Percentiles rank a stretch among this genome's conserved stretches.
phyloP scores from a whole-genome alignment of 2,888 invertebrate species.

The Macrophya annulata region DNA sequence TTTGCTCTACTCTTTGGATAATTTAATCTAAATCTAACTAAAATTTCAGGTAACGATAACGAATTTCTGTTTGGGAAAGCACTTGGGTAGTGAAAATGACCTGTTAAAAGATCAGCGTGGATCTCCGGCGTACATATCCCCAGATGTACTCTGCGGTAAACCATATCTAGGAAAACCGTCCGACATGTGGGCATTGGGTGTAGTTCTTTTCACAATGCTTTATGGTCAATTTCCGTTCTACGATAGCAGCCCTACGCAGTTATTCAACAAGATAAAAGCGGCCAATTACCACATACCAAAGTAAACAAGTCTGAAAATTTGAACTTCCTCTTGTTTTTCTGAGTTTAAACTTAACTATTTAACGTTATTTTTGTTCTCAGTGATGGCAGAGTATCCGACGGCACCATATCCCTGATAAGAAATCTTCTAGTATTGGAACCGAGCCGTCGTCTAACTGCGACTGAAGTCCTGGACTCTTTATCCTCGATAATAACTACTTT shows the following conservation, averaged over 20 bases:
- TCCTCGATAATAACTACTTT: conserved; percentile 83
- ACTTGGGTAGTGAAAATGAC: conserved; percentile 87
- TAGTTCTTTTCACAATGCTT: conserved; percentile 89
- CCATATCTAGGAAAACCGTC: conserved; percentile 90
- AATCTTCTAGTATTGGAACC: conserved; percentile 86
- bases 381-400: conserved; percentile 83
- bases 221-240: conserved; percentile 92
- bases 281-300: conserved; percentile 88
- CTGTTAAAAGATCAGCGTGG: conserved; percentile 88
- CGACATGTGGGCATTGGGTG: conserved; percentile 92
- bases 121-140: conserved; percentile 91
- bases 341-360: background rate
- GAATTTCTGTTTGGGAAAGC: conserved; percentile 90
- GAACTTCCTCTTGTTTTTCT: conserved; percentile 43
- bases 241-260: conserved; percentile 87
- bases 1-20: conserved; percentile 32
- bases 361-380: conserved; percentile 68
- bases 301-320: conserved; percentile 79
- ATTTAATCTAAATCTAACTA: background rate
- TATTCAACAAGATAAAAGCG: conserved; percentile 89
- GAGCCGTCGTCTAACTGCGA: conserved; percentile 85
- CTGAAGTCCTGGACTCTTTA: conserved; percentile 84
- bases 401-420: conserved; percentile 85
- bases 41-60: conserved; percentile 83
- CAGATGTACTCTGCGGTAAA: conserved; percentile 89